Base-by-base conservation (phyloP, 2,797 vertebrate genomes). In the Chaetophractus vellerosus region DNA sequence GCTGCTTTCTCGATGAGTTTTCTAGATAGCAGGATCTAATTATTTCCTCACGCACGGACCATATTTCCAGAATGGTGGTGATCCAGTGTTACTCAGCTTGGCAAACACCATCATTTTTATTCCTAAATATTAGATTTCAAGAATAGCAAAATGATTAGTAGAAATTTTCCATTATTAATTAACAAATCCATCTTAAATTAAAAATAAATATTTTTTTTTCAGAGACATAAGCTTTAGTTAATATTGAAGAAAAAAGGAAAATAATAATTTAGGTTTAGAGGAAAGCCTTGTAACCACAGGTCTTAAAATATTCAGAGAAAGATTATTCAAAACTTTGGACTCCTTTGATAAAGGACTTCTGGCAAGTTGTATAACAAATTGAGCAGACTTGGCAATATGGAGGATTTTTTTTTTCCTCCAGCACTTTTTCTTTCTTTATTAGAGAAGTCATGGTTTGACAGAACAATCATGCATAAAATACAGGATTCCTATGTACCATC, bases 41-140 rank as follows among this genome's bases (percentile, higher is more conserved):
- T 94, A 74, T 92, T 87, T 61, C 9, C 12, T 76, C 57, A 7
- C 59, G 6, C 2, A 2, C 24, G n/a, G 21, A 36, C 31, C 5
- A n/a, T 57, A 48, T 71, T 91, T 15, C 11, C 36, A 93, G 48
- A 83, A 2, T 57, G 38, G 26, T 23, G 14, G 61, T 79, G 31
- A 95, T 71, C 33, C 48, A 87, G 16, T 88, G 41, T 66, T 90
- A 88, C 72, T 91, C 92, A 80, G 2, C 1, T 84, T 84, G 33
- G 33, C 15, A 87, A 91, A 91, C 18, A 79, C 31, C 63, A 81
- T 86, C n/a, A 55, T 59, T n/a, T 94, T 66, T 64, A 23, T 91
- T 95, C 38, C 38, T 76, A 88, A 80, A 91, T 91, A 55, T 80
- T 83, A 92, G 4, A 41, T 19, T 90, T 91, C 50, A 63, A 89